phyloP scores from a whole-genome alignment of 2,888 invertebrate species.

The Drosophila heteroneura region DNA sequence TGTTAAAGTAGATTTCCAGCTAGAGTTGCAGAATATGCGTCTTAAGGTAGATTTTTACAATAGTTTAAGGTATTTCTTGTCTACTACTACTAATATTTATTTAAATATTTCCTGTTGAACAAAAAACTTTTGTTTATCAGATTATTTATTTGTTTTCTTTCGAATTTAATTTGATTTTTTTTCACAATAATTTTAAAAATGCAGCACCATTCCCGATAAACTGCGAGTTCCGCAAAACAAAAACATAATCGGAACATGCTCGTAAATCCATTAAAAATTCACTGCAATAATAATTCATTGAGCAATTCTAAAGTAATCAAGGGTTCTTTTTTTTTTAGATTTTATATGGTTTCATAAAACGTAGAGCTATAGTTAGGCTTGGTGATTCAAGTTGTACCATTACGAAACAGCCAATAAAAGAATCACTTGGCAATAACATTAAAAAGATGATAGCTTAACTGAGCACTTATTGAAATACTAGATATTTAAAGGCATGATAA shows the following conservation, averaged over 20 bases:
- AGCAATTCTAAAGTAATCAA: background rate
- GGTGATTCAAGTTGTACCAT: conserved; percentile 17
- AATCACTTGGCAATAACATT: conserved; percentile 3
- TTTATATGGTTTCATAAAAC: background rate
- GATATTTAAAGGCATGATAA: conserved; percentile 19
- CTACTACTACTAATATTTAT: background rate
- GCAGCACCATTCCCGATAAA: conserved; percentile 25
- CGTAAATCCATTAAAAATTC: conserved; percentile 14
- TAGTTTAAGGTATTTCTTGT: too few species aligned
- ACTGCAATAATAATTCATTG: conserved; percentile 10
- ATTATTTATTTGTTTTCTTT: background rate
- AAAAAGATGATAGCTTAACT: background rate
- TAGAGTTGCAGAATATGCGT: too few species aligned
- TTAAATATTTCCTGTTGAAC: background rate
- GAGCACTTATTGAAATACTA: conserved; percentile 16
- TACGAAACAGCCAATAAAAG: conserved; percentile 3
- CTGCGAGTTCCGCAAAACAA: conserved; percentile 29
- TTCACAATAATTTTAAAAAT: background rate
- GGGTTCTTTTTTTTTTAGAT: background rate
- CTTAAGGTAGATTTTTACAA: too few species aligned
- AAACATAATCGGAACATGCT: background rate
- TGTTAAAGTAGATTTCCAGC: background rate
- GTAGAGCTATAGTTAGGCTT: conserved; percentile 7
- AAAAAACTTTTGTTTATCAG: background rate
- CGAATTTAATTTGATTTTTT: background rate